A percentile compares a stretch with the other conserved stretches of the same genome.
Conservation (phyloP, 2,113 vertebrate genomes). For the Toxotes chatareus region DNA sequence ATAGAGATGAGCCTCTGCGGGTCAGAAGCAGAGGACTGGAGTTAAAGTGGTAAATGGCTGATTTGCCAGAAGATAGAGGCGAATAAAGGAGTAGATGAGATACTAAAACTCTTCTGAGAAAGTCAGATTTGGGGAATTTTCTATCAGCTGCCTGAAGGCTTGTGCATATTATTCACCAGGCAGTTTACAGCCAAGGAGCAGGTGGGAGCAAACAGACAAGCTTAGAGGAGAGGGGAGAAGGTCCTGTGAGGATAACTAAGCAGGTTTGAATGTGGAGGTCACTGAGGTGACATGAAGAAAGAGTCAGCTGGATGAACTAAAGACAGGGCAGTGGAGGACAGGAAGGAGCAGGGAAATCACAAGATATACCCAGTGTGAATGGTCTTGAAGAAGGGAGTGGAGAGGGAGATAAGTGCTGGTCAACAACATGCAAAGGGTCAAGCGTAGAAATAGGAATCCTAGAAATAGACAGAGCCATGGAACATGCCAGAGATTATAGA, state of each 20-base stretch:
- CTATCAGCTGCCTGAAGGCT: slow-evolving; percentile 38
- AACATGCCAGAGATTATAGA: slow-evolving; percentile 36
- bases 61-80: slow-evolving; percentile 38
- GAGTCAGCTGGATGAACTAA: slow-evolving; percentile 31
- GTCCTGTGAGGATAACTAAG: slow-evolving; percentile 15
- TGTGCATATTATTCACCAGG: slow-evolving; percentile 29
- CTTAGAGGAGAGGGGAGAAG: slow-evolving; percentile 25
- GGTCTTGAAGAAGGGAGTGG: neutral
- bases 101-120: slow-evolving; percentile 34
- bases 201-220: slow-evolving; percentile 32
- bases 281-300: slow-evolving; percentile 17
- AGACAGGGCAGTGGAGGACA: slow-evolving; percentile 25
- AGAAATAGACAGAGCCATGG: slow-evolving; percentile 20
- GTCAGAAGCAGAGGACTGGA: slow-evolving; percentile 14
- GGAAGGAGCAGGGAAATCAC: slow-evolving; percentile 16
- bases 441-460: slow-evolving; percentile 19
- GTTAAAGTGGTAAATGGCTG: slow-evolving; percentile 33
- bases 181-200: slow-evolving; percentile 44
- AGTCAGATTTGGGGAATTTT: slow-evolving; percentile 43
- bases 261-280: slow-evolving; percentile 40
- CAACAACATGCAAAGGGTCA: slow-evolving; percentile 18
- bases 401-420: neutral
- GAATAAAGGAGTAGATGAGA: slow-evolving; percentile 35
- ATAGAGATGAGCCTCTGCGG: neutral
- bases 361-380: neutral